phyloP scores from a whole-genome alignment of 23 tunicate genomes.

The Botrylloides violaceus region DNA sequence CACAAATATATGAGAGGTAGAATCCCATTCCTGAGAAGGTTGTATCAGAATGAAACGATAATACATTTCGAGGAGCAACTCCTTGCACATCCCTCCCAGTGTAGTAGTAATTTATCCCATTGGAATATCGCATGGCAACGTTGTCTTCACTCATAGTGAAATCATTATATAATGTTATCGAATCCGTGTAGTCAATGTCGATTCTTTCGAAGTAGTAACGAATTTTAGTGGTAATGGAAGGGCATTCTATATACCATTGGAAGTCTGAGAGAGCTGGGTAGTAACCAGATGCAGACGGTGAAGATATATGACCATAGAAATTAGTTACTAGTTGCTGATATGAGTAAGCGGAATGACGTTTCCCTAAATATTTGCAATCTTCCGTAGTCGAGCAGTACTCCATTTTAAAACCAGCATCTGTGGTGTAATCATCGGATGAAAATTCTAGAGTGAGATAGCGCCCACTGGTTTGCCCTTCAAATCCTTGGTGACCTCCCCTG shows the following conservation, averaged over 20 bases:
- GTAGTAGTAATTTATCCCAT: neutral
- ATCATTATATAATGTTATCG: neutral
- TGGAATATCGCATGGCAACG: neutral
- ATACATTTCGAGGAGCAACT: too few relatives aligned
- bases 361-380: neutral
- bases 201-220: neutral
- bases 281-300: neutral
- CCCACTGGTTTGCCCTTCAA: neutral
- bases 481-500: slow-evolving; percentile 7
- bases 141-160: neutral
- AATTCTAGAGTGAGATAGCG: slow-evolving; percentile 4
- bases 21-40: slow-evolving; percentile 4
- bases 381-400: neutral
- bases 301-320: neutral
- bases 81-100: neutral
- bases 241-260: neutral
- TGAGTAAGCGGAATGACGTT: neutral
- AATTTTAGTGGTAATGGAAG: neutral
- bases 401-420: slow-evolving; percentile 1
- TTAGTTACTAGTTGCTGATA: neutral
- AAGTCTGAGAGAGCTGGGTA: slow-evolving; percentile 8
- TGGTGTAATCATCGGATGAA: neutral
- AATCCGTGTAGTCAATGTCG: slow-evolving; percentile 14
- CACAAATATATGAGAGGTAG: neutral
- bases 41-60: neutral